These are phyloP conservation scores for Metaphire vulgaris DNA, from an alignment of 1,140 invertebrate genomes.

Conservation along the genomic window DNA sequence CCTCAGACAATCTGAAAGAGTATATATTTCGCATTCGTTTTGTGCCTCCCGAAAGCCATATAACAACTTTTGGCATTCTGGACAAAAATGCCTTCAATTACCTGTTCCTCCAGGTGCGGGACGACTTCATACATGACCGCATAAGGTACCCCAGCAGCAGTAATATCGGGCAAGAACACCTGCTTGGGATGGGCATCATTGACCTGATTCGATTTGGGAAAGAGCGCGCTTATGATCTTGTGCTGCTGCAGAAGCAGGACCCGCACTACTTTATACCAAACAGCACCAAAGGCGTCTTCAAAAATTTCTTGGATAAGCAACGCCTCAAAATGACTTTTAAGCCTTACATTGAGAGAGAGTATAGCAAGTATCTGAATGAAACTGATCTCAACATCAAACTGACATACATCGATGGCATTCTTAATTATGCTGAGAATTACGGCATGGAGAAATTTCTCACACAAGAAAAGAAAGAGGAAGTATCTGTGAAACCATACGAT, in stretches of 20 bases:
- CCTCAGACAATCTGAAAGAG: background rate
- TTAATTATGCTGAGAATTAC: background rate
- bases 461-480: background rate
- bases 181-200: background rate
- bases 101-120: background rate
- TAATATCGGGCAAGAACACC: background rate
- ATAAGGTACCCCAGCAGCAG: background rate
- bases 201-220: background rate
- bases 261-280: background rate
- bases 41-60: background rate
- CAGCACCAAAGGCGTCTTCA: background rate
- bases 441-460: background rate
- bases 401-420: background rate
- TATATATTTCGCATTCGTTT: background rate
- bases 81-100: background rate
- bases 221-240: background rate
- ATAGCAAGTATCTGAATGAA: background rate
- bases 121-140: background rate
- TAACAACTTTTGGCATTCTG: background rate
- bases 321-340: background rate
- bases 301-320: background rate
- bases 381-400: background rate
- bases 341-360: background rate
- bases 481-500: background rate
- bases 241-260: background rate